Percentiles rank a stretch among this genome's conserved stretches.
phyloP scores from a whole-genome alignment of 2,113 vertebrate species.

The Hyaena hyaena region DNA sequence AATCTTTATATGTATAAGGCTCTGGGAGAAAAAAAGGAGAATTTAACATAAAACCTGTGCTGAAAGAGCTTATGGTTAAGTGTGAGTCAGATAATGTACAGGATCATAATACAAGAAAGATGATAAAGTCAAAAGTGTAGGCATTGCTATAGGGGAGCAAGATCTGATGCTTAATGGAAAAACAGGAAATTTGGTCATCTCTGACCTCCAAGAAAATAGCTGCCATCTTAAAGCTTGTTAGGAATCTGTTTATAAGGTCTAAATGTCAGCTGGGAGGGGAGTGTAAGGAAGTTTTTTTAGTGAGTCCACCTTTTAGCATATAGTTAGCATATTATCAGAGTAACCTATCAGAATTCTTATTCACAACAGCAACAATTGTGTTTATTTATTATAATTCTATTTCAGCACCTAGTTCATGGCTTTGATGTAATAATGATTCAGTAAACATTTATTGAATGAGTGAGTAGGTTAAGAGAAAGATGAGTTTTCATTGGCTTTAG shows the following conservation, averaged over 20 bases:
- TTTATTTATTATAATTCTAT: background rate
- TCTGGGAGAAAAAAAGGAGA: background rate
- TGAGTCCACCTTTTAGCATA: background rate
- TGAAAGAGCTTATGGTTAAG: background rate
- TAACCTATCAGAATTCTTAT: background rate
- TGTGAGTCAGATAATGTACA: background rate
- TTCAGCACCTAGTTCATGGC: background rate
- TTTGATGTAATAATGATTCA: background rate
- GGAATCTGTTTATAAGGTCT: background rate
- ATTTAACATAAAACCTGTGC: background rate
- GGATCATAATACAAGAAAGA: background rate
- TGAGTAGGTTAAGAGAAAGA: background rate
- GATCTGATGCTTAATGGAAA: background rate
- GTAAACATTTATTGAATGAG: conserved; percentile 32
- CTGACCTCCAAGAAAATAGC: background rate
- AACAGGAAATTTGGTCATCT: background rate
- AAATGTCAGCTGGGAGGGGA: background rate
- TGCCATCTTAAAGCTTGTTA: background rate
- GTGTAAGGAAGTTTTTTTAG: background rate
- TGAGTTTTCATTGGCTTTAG: background rate
- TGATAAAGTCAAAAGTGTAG: background rate
- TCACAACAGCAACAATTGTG: background rate
- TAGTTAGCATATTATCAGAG: background rate
- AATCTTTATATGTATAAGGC: background rate
- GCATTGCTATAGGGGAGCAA: background rate